Evolutionary conservation across 2,888 invertebrate species (phyloP).

Genomic region (Oligia latruncula): DNA sequence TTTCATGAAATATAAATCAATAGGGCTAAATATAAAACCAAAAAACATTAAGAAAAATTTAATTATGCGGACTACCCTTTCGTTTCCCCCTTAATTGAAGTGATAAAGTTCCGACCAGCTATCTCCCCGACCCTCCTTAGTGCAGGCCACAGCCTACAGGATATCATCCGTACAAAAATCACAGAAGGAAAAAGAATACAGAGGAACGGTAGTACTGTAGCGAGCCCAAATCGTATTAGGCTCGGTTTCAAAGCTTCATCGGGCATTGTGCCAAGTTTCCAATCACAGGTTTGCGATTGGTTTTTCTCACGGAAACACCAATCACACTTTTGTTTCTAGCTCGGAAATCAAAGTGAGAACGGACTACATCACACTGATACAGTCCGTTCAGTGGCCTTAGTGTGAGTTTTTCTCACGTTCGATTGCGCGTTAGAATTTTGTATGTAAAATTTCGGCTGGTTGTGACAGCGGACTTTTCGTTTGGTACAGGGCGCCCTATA

Average conservation of each 20-base stretch:
- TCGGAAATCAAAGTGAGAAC: background rate
- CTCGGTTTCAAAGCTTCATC: constrained; percentile 16
- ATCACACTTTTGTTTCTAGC: constrained; percentile 25
- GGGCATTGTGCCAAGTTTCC: constrained; percentile 35
- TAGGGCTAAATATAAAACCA: too few species aligned
- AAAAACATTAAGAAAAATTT: too few species aligned
- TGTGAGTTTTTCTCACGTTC: too few species aligned
- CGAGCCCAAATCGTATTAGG: constrained; percentile 29
- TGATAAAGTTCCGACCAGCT: background rate
- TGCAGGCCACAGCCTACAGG: background rate
- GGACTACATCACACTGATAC: background rate
- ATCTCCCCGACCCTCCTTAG: background rate
- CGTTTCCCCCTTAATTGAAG: background rate
- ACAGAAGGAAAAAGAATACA: background rate
- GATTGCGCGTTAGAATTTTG: too few species aligned
- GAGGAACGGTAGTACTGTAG: background rate
- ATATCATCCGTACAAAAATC: background rate
- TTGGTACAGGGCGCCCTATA: too few species aligned
- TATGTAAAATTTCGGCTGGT: too few species aligned
- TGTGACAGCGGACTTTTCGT: too few species aligned
- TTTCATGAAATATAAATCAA: background rate
- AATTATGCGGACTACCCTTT: too few species aligned
- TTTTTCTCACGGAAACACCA: constrained; percentile 31
- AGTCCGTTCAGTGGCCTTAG: background rate
- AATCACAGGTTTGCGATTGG: constrained; percentile 34